Percentiles rank a stretch among this genome's conserved stretches.
These are phyloP conservation scores for Scartelaos histophorus DNA, from an alignment of 2,113 vertebrate species.

Conservation along the genomic window DNA sequence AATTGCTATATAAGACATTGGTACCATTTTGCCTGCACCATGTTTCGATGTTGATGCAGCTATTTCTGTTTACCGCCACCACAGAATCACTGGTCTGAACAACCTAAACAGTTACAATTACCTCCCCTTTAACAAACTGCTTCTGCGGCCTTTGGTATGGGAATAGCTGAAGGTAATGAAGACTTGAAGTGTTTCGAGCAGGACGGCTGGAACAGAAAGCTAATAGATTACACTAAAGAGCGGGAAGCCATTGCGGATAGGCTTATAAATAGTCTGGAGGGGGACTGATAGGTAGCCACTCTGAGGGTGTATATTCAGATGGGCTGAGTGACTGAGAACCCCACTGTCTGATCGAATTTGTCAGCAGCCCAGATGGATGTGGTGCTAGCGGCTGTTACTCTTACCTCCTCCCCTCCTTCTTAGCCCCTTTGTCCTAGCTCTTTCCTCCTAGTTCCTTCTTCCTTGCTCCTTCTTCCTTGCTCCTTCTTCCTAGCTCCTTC, in stretches of 20 bases:
- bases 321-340: background rate
- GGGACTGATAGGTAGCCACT: background rate
- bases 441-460: background rate
- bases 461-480: background rate
- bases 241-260: background rate
- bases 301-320: background rate
- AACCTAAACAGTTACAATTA: background rate
- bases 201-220: conserved; percentile 1
- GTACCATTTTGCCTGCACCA: no score
- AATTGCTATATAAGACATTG: no score
- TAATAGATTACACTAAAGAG: background rate
- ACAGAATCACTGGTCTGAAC: background rate
- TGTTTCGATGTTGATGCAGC: no score
- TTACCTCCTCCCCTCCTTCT: background rate
- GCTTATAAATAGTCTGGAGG: background rate
- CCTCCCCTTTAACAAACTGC: background rate
- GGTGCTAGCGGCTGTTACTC: conserved; percentile 18
- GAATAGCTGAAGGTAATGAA: background rate
- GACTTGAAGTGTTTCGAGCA: conserved; percentile 10
- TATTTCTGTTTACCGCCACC: background rate
- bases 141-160: background rate
- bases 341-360: conserved; percentile 20
- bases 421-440: background rate
- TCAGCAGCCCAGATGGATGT: conserved; percentile 23
- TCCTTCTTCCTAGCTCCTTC: background rate